These are phyloP conservation scores for Bugulina stolonifera DNA, from an alignment of 2,888 invertebrate genomes.

Conservation along the genomic window DNA sequence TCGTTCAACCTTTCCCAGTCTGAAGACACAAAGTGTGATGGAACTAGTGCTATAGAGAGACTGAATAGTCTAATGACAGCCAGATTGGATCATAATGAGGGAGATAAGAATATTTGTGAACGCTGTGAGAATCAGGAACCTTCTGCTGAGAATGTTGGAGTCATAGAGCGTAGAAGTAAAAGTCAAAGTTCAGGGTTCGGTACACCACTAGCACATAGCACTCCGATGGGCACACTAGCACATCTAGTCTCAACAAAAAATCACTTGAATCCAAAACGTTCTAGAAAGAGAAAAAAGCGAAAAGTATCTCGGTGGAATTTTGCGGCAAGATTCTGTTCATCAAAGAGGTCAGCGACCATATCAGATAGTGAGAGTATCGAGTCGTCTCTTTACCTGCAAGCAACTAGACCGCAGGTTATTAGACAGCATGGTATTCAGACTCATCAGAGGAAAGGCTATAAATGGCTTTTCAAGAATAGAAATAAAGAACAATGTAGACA, in stretches of 20 bases:
- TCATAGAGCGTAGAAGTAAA: background rate
- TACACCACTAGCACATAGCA: conserved; percentile 18
- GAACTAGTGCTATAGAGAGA: conserved; percentile 6
- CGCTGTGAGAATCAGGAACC: too few species aligned
- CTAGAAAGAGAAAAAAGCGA: conserved; percentile 15
- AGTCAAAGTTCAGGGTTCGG: conserved; percentile 8
- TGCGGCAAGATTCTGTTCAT: conserved; percentile 16
- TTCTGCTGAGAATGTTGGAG: background rate
- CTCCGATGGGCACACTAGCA: background rate
- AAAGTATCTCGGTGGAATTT: conserved; percentile 20
- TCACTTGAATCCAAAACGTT: background rate
- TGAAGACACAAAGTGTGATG: background rate
- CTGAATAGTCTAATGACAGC: background rate
- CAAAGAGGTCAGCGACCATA: background rate
- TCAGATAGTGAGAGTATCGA: conserved; percentile 20
- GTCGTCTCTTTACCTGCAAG: background rate
- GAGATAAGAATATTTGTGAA: too few species aligned
- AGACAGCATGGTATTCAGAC: background rate
- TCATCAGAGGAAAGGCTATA: background rate
- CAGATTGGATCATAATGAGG: background rate
- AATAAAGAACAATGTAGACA: too few species aligned
- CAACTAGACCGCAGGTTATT: background rate
- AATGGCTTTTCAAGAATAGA: background rate
- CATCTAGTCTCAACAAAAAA: too few species aligned
- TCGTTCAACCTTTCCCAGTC: background rate